Conservation (phyloP, 2,113 vertebrate genomes). For the Chroicocephalus ridibundus region DNA sequence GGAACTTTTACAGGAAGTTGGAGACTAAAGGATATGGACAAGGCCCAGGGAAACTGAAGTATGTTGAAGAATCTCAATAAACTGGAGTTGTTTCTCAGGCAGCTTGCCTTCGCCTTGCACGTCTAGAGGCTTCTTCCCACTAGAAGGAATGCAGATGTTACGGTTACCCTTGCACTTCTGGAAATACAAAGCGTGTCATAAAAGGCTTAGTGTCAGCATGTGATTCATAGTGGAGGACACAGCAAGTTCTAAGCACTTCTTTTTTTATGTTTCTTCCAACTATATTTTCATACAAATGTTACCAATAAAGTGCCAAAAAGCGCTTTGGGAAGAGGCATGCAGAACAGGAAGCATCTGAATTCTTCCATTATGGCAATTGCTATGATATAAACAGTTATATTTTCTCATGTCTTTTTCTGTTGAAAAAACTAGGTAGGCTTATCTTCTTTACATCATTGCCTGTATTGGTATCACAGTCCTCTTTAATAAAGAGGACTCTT, state of each 20-base stretch:
- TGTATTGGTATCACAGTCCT: background rate
- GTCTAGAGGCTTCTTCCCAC: background rate
- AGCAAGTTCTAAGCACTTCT: background rate
- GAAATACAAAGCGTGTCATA: background rate
- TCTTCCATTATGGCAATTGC: background rate
- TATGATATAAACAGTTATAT: background rate
- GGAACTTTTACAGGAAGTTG: constrained; percentile 98
- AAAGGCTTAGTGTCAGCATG: background rate
- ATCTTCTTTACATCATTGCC: background rate
- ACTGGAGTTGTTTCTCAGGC: background rate
- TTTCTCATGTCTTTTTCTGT: background rate
- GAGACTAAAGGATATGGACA: constrained; percentile 98
- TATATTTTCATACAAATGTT: background rate
- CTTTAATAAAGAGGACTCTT: background rate
- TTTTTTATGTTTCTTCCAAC: background rate
- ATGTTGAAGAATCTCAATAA: constrained; percentile 35
- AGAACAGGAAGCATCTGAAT: background rate
- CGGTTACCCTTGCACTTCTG: background rate
- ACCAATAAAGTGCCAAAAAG: background rate
- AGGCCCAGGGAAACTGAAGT: constrained; percentile 98
- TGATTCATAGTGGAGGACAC: background rate
- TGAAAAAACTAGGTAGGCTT: background rate
- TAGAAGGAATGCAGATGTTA: constrained; percentile 21
- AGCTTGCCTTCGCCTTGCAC: background rate
- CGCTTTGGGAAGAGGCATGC: background rate